phyloP scores from a whole-genome alignment of 2,888 invertebrate genomes.

The Psylliodes chrysocephalus region DNA sequence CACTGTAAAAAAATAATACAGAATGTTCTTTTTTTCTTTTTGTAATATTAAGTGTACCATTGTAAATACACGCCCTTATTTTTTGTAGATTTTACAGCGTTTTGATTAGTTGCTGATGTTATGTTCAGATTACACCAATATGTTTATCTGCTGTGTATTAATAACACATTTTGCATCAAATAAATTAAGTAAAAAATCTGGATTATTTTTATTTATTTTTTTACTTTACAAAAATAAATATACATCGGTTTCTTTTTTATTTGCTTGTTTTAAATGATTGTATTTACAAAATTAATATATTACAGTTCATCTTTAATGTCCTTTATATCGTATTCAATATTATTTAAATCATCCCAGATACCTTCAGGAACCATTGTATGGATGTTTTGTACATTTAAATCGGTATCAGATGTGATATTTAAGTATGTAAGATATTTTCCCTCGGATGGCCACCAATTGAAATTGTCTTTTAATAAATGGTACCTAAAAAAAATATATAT shows the following conservation, averaged over 20 bases:
- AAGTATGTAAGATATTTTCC: slow-evolving; percentile 40
- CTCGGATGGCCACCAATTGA: slow-evolving; percentile 42
- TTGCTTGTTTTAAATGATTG: no score
- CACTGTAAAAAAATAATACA: slow-evolving; percentile 50
- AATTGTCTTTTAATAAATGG: slow-evolving; percentile 33
- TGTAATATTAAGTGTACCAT: slow-evolving; percentile 49
- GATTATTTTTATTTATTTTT: slow-evolving; percentile 10
- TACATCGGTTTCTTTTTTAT: no score
- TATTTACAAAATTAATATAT: no score
- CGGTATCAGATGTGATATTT: slow-evolving; percentile 36
- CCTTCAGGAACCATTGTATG: slow-evolving; percentile 37
- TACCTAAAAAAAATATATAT: no score
- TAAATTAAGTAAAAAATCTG: slow-evolving; percentile 27
- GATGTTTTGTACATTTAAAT: slow-evolving; percentile 41
- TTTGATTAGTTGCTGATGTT: slow-evolving; percentile 58
- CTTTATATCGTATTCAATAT: background rate
- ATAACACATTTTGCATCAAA: slow-evolving; percentile 58
- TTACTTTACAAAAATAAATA: background rate
- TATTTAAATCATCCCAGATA: slow-evolving; percentile 43
- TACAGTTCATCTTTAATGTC: background rate
- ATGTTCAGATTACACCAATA: slow-evolving; percentile 54
- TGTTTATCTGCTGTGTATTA: slow-evolving; percentile 58
- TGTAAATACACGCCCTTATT: slow-evolving; percentile 53
- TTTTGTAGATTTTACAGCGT: slow-evolving; percentile 49
- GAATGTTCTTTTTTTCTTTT: slow-evolving; percentile 46